Percentiles rank a stretch among this genome's conserved stretches.
Evolutionary conservation across 2,797 vertebrate genomes (phyloP).

Genomic region (Nyctibius grandis): DNA sequence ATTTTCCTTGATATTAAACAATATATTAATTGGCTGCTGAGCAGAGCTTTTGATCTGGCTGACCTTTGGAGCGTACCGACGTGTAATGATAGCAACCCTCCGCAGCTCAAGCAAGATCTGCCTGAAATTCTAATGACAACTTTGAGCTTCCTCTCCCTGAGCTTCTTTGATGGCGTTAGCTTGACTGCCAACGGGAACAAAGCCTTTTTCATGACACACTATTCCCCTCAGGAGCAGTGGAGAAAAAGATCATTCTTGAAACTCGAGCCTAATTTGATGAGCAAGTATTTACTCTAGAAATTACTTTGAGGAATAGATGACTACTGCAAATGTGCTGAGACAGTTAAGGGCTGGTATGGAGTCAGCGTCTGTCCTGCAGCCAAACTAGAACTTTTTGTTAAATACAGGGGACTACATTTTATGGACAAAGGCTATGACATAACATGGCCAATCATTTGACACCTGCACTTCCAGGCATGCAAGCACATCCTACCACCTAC

Average conservation of each 20-base stretch:
- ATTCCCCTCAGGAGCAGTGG: not conserved
- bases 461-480: not conserved
- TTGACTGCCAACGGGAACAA: slow-evolving; percentile 43
- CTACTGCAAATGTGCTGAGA: not conserved
- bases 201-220: slow-evolving; percentile 30
- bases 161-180: slow-evolving; percentile 46
- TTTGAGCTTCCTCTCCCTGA: slow-evolving; percentile 36
- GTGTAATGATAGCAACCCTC: not conserved
- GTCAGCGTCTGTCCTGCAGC: not conserved
- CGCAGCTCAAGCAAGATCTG: not conserved
- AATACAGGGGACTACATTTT: not conserved
- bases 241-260: slow-evolving; percentile 26
- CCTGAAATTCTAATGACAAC: slow-evolving; percentile 44
- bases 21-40: slow-evolving; percentile 45
- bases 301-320: not conserved
- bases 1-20: slow-evolving; percentile 7
- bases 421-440: not conserved
- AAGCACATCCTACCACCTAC: not conserved
- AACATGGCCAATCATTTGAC: not conserved
- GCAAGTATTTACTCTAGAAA: slow-evolving; percentile 36
- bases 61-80: not conserved
- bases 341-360: not conserved
- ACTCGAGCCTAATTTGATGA: slow-evolving; percentile 2
- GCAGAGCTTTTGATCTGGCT: slow-evolving; percentile 3
- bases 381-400: not conserved